Conservation (phyloP, 2,113 vertebrate genomes). For the Amblyornis subalaris region DNA sequence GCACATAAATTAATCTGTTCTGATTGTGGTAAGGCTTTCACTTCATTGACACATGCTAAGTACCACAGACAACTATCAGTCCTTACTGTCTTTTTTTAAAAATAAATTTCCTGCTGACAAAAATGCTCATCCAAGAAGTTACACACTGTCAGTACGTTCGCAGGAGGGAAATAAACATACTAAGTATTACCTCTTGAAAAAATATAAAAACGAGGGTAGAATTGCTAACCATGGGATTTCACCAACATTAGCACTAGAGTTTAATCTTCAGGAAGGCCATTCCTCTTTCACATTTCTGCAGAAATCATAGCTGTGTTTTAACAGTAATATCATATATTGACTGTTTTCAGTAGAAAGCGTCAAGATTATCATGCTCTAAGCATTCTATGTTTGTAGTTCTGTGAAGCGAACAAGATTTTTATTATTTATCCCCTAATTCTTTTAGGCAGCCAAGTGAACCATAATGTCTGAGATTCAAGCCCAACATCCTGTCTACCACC, state of each 20-base stretch:
- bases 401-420: neutral
- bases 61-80: neutral
- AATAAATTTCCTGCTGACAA: slow-evolving; percentile 29
- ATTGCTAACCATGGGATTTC: neutral
- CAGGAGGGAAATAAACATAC: neutral
- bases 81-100: neutral
- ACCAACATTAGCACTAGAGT: neutral
- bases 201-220: neutral
- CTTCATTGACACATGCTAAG: neutral
- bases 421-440: neutral
- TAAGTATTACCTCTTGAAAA: neutral
- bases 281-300: neutral
- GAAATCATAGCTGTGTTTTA: neutral
- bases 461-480: neutral
- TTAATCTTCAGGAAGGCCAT: neutral
- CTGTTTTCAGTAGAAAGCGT: neutral
- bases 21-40: neutral
- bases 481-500: neutral
- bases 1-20: slow-evolving; percentile 6
- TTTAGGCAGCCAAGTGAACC: neutral
- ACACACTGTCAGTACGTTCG: neutral
- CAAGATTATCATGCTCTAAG: neutral
- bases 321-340: neutral
- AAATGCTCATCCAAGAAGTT: neutral
- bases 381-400: neutral